Base-by-base conservation (phyloP, 2,888 invertebrate species). In the Furcula furcula region DNA sequence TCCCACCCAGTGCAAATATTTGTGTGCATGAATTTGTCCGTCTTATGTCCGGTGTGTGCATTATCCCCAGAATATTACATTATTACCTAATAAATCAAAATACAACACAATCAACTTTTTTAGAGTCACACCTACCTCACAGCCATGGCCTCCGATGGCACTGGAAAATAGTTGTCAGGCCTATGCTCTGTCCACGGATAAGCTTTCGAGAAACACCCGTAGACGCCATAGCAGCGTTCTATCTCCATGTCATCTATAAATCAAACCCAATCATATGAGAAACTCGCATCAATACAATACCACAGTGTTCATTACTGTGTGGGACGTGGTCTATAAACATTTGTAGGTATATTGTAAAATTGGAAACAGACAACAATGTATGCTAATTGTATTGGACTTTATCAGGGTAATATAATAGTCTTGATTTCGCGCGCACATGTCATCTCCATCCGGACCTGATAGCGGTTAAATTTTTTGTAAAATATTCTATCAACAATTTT, bases 181-280 rank as follows among this genome's bases (percentile, higher is more conserved):
- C 96, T 90, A 35, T 93, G 91, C 48, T 92, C 92, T 0, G 94
- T 93, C 96, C 96, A 96, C 0, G 95, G 95, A 16, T 92, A 90
- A 7, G 91, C 91, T 39, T 94, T 91, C 30, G 94, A 93, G 71
- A 95, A 96, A 68, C 96, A 96, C 2, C 96, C 96, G 55, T 94
- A 95, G 0, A 91, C 91, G 0, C 92, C 93, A 72, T 93, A 96
- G 72, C 96, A 96, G 58, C 92, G 90, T 55, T 88, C 86, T 29
- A 91, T 62, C 54, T 91, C 91, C 31, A 66, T 66, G 44, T 86
- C 84, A 54, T 85, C 85, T 87, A 58, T 39, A 37, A 38, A 34
- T 10, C 1, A 9, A n/a, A n/a, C n/a, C n/a, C n/a, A n/a, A n/a
- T n/a, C n/a, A n/a, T n/a, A n/a, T n/a, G n/a, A n/a, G n/a, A n/a